Percentiles rank a stretch among this genome's conserved stretches.
These are phyloP conservation scores for Apodemus sylvaticus DNA, from an alignment of 2,113 vertebrate species.

Conservation along the genomic window DNA sequence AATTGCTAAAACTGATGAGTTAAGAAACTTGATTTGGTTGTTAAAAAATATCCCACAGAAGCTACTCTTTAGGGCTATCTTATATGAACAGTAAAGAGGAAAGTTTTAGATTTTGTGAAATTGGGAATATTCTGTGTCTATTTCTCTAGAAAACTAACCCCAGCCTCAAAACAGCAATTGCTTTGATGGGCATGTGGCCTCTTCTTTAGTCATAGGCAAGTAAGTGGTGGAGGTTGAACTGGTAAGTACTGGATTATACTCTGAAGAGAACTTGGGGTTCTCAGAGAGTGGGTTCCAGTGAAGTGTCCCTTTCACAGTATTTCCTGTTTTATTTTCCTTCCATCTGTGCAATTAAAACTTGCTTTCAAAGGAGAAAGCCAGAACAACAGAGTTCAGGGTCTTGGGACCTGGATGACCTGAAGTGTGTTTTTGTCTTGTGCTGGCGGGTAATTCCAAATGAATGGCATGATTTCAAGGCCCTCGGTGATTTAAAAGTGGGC, in stretches of 20 bases:
- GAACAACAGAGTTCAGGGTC: not conserved
- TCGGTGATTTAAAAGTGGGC: slow-evolving; percentile 24
- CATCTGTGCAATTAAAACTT: not conserved
- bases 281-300: not conserved
- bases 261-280: not conserved
- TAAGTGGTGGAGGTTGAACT: not conserved
- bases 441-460: not conserved
- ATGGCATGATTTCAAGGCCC: slow-evolving; percentile 4
- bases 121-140: not conserved
- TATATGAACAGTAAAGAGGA: no score
- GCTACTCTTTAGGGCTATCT: not conserved
- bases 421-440: not conserved
- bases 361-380: not conserved
- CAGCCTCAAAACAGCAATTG: not conserved
- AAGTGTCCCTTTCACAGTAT: not conserved
- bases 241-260: not conserved
- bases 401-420: not conserved
- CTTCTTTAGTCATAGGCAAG: not conserved
- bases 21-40: not conserved
- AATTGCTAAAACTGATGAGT: not conserved
- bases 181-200: not conserved
- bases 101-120: not conserved
- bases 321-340: not conserved
- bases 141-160: not conserved
- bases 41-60: not conserved